Conservation (phyloP, 1,140 invertebrate species). For the Heterodera carotae region DNA sequence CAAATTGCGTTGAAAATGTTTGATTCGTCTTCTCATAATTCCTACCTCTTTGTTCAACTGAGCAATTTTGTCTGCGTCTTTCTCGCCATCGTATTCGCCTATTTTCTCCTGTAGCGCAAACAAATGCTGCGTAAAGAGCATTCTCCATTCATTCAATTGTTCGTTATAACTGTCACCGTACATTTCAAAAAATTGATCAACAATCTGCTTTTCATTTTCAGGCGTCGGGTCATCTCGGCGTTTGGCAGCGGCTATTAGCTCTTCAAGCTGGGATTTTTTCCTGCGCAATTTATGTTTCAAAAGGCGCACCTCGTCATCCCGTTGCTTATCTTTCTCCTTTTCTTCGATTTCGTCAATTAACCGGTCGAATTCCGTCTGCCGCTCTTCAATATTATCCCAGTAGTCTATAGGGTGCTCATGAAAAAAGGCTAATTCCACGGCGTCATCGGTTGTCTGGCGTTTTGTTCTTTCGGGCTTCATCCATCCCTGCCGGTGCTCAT, state of each 20-base stretch:
- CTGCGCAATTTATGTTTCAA: background rate
- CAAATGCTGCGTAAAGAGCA: background rate
- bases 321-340: background rate
- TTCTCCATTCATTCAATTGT: background rate
- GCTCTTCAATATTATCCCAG: background rate
- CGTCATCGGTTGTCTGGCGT: background rate
- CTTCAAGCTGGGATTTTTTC: background rate
- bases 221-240: background rate
- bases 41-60: background rate
- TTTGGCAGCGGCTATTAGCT: background rate
- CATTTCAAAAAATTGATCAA: background rate
- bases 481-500: no score
- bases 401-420: background rate
- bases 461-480: background rate
- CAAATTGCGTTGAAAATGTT: background rate
- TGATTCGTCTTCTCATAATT: background rate
- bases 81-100: background rate
- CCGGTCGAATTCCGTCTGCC: background rate
- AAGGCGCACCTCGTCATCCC: background rate
- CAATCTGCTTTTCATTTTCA: background rate
- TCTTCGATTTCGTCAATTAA: background rate
- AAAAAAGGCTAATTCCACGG: background rate
- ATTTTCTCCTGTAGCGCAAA: background rate
- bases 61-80: background rate
- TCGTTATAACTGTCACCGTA: background rate